Evolutionary conservation across 1,140 invertebrate genomes (phyloP).

Genomic region (Trypoxylus dichotomus): DNA sequence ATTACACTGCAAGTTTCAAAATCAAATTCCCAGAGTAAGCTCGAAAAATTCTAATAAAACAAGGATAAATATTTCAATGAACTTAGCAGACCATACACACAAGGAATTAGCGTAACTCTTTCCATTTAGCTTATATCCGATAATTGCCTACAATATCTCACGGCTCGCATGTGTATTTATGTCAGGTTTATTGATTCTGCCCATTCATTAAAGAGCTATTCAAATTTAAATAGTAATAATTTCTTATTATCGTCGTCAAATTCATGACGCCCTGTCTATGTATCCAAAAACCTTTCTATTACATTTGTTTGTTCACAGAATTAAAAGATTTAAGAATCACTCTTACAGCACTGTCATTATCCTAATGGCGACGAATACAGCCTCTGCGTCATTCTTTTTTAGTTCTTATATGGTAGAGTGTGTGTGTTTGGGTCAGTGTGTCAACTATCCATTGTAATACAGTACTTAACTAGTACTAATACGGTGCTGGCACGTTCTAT

Average conservation of each 20-base stretch:
- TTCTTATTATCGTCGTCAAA: not conserved
- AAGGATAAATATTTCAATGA: no score
- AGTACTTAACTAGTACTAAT: slow-evolving; percentile 7
- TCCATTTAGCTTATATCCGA: slow-evolving; percentile 12
- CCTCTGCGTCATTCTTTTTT: slow-evolving; percentile 28
- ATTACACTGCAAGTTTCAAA: no score
- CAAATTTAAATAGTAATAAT: no score
- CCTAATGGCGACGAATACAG: not conserved
- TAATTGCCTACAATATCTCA: not conserved
- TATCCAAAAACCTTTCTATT: no score
- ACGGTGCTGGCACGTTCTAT: not conserved
- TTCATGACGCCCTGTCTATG: not conserved
- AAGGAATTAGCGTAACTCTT: not conserved
- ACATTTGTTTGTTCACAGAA: no score
- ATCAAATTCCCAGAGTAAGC: no score
- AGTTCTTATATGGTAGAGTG: slow-evolving; percentile 27
- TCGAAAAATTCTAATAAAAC: no score
- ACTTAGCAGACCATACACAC: not conserved
- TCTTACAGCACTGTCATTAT: slow-evolving; percentile 32
- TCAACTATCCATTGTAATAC: slow-evolving; percentile 33
- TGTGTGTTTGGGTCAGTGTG: slow-evolving; percentile 40
- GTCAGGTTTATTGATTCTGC: no score
- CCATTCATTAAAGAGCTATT: no score
- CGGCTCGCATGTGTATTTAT: slow-evolving; percentile 1
- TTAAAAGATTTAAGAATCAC: not conserved